A percentile compares a stretch with the other conserved stretches of the same genome.
phyloP scores from a whole-genome alignment of 1,140 invertebrate species.

The Bombyx mandarina region DNA sequence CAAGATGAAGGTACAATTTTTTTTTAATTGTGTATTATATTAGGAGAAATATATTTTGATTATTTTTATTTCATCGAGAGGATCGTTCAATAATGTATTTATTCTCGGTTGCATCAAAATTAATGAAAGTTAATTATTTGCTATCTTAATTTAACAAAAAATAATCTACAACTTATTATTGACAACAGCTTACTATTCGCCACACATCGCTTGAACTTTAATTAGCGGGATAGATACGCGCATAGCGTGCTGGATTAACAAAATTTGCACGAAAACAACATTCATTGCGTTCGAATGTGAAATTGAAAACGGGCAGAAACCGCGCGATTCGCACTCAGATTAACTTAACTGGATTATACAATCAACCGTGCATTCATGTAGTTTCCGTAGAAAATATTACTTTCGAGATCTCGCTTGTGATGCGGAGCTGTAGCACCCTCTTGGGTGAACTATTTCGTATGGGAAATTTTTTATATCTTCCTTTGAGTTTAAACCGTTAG shows the following conservation, averaged over 20 bases:
- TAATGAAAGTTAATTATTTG: no score
- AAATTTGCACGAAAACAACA: constrained; percentile 25
- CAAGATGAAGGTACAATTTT: no score
- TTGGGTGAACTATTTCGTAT: constrained; percentile 19
- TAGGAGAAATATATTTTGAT: no score
- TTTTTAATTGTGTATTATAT: no score
- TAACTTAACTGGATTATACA: constrained; percentile 39
- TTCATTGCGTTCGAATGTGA: constrained; percentile 23
- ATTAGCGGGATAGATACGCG: background rate
- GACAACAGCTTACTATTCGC: no score
- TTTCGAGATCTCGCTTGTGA: background rate
- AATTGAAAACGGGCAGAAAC: constrained; percentile 31
- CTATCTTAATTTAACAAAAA: no score
- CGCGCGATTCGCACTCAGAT: constrained; percentile 24
- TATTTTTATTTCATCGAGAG: no score
- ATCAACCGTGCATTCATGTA: constrained; percentile 31
- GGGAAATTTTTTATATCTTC: constrained; percentile 21
- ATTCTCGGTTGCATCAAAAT: no score
- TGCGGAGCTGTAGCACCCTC: background rate
- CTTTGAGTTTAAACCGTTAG: constrained; percentile 15
- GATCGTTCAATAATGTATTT: no score
- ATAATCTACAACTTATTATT: no score
- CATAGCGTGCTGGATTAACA: constrained; percentile 13
- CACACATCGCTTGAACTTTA: no score
- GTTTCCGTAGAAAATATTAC: constrained; percentile 8